Evolutionary conservation across 2,888 invertebrate genomes (phyloP).

Genomic region (Notocelia uddmanniana): DNA sequence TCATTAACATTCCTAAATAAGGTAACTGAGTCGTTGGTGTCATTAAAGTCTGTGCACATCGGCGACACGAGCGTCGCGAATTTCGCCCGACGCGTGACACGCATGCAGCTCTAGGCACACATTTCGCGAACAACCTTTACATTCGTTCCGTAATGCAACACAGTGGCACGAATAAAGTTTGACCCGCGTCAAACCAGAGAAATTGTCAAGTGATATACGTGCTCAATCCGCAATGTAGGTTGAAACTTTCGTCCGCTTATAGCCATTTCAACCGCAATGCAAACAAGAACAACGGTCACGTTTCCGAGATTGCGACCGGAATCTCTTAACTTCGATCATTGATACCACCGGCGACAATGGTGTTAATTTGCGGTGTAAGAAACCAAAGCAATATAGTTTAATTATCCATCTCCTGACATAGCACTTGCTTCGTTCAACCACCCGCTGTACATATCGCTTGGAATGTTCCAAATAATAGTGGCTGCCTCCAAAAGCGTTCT

Average conservation of each 20-base stretch:
- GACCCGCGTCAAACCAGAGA: constrained; percentile 73
- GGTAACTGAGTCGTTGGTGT: constrained; percentile 34
- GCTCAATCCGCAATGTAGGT: constrained; percentile 73
- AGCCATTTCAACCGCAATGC: constrained; percentile 74
- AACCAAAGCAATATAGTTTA: constrained; percentile 58
- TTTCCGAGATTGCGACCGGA: constrained; percentile 68
- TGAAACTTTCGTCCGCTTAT: constrained; percentile 77
- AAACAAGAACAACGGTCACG: constrained; percentile 78
- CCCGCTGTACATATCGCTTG: constrained; percentile 66
- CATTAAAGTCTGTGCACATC: constrained; percentile 55
- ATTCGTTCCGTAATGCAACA: constrained; percentile 77
- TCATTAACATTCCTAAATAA: constrained; percentile 38
- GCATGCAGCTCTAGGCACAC: constrained; percentile 56
- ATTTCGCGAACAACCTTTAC: constrained; percentile 71
- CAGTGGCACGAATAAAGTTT: constrained; percentile 74
- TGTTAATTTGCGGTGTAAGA: constrained; percentile 63
- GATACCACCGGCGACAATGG: constrained; percentile 59
- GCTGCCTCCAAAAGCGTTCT: constrained; percentile 53
- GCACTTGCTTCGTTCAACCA: constrained; percentile 56
- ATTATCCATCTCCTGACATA: constrained; percentile 66
- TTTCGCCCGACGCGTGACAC: constrained; percentile 68
- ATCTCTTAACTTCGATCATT: constrained; percentile 60
- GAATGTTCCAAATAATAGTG: constrained; percentile 75
- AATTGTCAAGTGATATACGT: constrained; percentile 76
- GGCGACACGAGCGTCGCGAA: constrained; percentile 69